A percentile compares a stretch with the other conserved stretches of the same genome.
Conservation (phyloP, 2,113 vertebrate species). For the Poeciliopsis retropinna region DNA sequence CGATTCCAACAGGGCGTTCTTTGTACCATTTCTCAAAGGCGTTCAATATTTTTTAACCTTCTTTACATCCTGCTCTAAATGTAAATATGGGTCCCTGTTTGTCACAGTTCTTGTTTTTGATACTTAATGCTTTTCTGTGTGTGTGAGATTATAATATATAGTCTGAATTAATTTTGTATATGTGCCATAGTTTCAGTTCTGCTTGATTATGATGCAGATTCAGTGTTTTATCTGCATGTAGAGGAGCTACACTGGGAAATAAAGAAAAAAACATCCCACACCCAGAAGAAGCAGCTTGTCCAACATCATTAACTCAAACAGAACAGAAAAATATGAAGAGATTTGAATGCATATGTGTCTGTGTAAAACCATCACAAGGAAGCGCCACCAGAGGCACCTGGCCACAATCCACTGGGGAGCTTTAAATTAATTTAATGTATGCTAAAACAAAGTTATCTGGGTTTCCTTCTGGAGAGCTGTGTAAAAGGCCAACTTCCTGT, state of each 20-base stretch:
- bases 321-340: slow-evolving; percentile 16
- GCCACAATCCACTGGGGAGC: slow-evolving; percentile 22
- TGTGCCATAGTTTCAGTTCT: neutral
- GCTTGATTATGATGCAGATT: neutral
- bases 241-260: slow-evolving; percentile 3
- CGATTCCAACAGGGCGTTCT: no score
- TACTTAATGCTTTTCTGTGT: no score
- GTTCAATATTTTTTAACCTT: no score
- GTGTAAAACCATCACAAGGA: slow-evolving; percentile 55
- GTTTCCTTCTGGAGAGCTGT: slow-evolving; percentile 33
- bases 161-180: neutral
- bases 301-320: slow-evolving; percentile 38
- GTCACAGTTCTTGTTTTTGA: no score
- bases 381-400: slow-evolving; percentile 33
- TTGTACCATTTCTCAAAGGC: no score
- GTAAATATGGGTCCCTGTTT: no score
- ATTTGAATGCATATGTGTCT: slow-evolving; percentile 25
- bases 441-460: slow-evolving; percentile 38
- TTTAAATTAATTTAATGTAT: slow-evolving; percentile 52
- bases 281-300: slow-evolving; percentile 16
- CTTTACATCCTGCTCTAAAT: no score
- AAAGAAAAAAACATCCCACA: neutral
- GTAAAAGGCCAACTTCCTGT: slow-evolving; percentile 55
- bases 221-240: slow-evolving; percentile 30
- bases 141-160: no score